Conservation (phyloP, 2,113 vertebrate genomes). For the Caranx melampygus region DNA sequence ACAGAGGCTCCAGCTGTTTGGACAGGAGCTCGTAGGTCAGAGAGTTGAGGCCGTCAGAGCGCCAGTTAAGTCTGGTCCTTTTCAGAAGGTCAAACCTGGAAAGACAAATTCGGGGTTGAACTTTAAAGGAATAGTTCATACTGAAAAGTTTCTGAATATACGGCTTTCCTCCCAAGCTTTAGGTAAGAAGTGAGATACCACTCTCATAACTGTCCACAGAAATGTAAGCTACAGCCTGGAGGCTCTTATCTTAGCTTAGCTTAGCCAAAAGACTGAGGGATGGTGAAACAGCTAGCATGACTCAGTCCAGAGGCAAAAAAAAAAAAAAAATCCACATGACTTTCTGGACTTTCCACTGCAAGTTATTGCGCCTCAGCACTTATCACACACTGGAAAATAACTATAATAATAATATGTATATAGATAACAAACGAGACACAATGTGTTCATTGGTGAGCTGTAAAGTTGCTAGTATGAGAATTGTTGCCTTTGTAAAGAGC, state of each 20-base stretch:
- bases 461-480: too few species aligned
- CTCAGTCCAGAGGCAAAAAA: not conserved
- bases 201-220: not conserved
- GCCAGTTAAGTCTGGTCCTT: slow-evolving; percentile 94
- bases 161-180: not conserved
- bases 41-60: slow-evolving; percentile 93
- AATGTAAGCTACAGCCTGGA: not conserved
- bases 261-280: not conserved
- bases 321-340: not conserved
- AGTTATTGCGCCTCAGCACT: not conserved
- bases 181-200: not conserved
- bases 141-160: not conserved
- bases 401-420: too few species aligned
- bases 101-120: slow-evolving; percentile 4
- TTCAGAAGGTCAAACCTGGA: slow-evolving; percentile 94
- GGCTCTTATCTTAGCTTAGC: not conserved
- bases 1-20: slow-evolving; percentile 89
- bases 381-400: not conserved
- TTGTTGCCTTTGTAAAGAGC: too few species aligned
- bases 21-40: slow-evolving; percentile 89
- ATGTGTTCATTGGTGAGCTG: too few species aligned
- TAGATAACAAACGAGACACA: too few species aligned
- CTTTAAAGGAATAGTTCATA: not conserved
- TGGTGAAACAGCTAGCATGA: not conserved
- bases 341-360: not conserved